Evolutionary conservation across 2,888 invertebrate genomes (phyloP).

Genomic region (Cataglyphis livida): DNA sequence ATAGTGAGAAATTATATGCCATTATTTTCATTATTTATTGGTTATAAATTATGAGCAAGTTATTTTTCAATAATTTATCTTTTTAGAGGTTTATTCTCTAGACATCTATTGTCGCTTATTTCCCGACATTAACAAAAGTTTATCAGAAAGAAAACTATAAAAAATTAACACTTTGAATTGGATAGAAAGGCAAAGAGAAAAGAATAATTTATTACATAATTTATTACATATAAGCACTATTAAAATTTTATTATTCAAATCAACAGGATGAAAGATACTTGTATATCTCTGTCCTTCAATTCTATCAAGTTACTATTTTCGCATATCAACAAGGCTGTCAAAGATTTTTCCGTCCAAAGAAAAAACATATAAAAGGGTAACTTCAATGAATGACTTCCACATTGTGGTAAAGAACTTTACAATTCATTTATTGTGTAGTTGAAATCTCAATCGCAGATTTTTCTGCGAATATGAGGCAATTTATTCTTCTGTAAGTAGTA

Average conservation of each 20-base stretch:
- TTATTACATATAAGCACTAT: not conserved
- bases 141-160: not conserved
- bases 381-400: not conserved
- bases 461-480: not conserved
- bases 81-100: not conserved
- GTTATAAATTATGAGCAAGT: not conserved
- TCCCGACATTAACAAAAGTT: not conserved
- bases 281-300: not conserved
- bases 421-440: not conserved
- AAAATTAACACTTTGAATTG: not conserved
- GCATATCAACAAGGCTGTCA: not conserved
- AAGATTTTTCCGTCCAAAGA: not conserved
- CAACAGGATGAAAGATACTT: not conserved
- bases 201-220: not conserved
- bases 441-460: not conserved
- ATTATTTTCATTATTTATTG: not conserved
- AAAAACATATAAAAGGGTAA: conserved; percentile 31
- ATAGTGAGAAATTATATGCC: not conserved
- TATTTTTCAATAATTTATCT: not conserved
- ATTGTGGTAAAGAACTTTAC: not conserved
- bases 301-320: conserved; percentile 32
- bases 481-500: conserved; percentile 26
- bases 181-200: not conserved
- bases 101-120: not conserved
- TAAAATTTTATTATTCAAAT: conserved; percentile 13